Evolutionary conservation across 2,113 vertebrate species (phyloP).

Genomic region (Copsychus sechellarum): DNA sequence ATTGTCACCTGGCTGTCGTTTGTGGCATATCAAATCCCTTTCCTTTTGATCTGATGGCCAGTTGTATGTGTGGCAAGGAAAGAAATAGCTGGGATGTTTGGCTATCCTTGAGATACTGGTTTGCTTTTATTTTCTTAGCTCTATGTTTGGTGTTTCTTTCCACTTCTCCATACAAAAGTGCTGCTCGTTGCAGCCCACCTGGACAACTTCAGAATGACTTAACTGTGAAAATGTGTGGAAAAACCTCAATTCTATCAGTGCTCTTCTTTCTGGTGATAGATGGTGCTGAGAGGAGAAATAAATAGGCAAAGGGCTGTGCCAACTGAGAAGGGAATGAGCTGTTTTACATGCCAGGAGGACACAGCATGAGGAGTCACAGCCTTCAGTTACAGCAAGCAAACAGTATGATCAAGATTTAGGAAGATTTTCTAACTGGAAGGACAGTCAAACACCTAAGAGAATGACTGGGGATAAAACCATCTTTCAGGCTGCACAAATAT

Average conservation of each 20-base stretch:
- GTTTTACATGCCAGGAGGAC: background rate
- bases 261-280: background rate
- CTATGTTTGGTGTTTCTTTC: background rate
- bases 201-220: background rate
- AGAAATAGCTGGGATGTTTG: background rate
- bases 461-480: background rate
- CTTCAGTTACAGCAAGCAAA: background rate
- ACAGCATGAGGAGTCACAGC: background rate
- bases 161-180: background rate
- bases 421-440: background rate
- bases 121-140: background rate
- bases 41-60: background rate
- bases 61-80: background rate
- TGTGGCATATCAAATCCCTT: background rate
- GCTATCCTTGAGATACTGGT: background rate
- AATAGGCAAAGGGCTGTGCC: background rate
- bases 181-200: background rate
- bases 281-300: background rate
- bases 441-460: background rate
- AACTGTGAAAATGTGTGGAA: background rate
- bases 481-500: background rate
- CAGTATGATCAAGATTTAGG: background rate
- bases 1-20: background rate
- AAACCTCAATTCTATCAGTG: background rate
- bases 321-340: background rate